Conservation (phyloP, 1,140 invertebrate species). For the Lucilia cuprina region DNA sequence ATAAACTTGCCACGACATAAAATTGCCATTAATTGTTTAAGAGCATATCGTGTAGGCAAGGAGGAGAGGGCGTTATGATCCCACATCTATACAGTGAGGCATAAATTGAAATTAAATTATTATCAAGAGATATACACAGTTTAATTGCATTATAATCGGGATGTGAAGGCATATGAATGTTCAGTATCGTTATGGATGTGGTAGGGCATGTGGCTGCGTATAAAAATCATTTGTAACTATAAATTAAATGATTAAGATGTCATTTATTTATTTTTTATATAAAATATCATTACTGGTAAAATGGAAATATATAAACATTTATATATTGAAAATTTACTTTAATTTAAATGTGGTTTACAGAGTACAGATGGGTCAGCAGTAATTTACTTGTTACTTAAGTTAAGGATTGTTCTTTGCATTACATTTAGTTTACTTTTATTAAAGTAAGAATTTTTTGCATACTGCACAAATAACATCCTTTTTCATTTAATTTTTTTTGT, state of each 20-base stretch:
- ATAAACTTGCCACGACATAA: background rate
- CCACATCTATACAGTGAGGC: background rate
- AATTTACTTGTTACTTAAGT: too few species aligned
- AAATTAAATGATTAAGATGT: background rate
- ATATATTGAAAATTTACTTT: background rate
- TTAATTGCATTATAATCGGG: background rate
- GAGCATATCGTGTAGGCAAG: background rate
- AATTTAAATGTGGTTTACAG: too few species aligned
- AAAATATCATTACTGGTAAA: background rate
- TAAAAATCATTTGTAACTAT: background rate
- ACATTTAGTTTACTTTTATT: too few species aligned
- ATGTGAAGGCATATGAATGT: background rate
- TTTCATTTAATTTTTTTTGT: too few species aligned
- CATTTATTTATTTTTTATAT: background rate
- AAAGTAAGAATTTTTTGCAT: too few species aligned
- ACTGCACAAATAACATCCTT: too few species aligned
- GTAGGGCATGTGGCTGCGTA: background rate
- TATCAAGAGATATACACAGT: background rate
- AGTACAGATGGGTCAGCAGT: too few species aligned
- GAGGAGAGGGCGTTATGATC: background rate
- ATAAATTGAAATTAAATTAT: conserved; percentile 5
- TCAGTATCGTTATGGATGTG: background rate
- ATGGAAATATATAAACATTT: background rate
- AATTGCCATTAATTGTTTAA: background rate
- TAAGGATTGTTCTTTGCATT: too few species aligned